These are phyloP conservation scores for Ommatoiulus sabulosus DNA, from an alignment of 2,888 invertebrate species.

Conservation along the genomic window DNA sequence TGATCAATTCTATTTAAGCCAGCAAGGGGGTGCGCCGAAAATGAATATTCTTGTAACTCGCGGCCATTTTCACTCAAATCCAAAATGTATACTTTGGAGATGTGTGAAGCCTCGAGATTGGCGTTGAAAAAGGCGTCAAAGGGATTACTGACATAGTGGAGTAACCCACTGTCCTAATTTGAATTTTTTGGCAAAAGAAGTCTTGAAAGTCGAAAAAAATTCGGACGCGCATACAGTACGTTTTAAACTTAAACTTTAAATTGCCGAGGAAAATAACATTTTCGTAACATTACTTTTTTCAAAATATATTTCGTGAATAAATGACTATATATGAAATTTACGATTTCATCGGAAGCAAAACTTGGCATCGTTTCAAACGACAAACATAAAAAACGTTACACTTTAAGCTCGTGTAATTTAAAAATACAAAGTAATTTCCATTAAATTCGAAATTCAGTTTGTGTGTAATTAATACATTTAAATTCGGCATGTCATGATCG, in stretches of 20 bases:
- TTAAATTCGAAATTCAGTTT: too few relatives aligned
- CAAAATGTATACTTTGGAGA: not conserved
- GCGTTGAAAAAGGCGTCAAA: not conserved
- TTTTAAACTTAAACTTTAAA: not conserved
- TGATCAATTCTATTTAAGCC: not conserved
- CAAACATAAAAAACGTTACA: too few relatives aligned
- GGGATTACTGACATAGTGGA: not conserved
- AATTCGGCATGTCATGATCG: too few relatives aligned
- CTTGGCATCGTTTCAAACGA: too few relatives aligned
- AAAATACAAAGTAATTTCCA: too few relatives aligned
- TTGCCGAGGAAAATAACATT: not conserved
- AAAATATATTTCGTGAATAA: too few relatives aligned
- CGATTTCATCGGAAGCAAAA: too few relatives aligned
- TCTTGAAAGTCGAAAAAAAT: not conserved
- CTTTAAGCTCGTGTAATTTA: too few relatives aligned
- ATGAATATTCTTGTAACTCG: not conserved
- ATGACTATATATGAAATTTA: too few relatives aligned
- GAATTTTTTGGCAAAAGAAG: not conserved
- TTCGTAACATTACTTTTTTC: not conserved
- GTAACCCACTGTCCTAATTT: not conserved
- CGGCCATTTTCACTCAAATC: not conserved
- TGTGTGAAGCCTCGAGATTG: not conserved
- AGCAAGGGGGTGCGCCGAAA: not conserved
- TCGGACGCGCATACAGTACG: not conserved
- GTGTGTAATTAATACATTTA: too few relatives aligned